Percentiles rank a stretch among this genome's conserved stretches.
Evolutionary conservation across 2,888 invertebrate genomes (phyloP).

Genomic region (Boloria selene): DNA sequence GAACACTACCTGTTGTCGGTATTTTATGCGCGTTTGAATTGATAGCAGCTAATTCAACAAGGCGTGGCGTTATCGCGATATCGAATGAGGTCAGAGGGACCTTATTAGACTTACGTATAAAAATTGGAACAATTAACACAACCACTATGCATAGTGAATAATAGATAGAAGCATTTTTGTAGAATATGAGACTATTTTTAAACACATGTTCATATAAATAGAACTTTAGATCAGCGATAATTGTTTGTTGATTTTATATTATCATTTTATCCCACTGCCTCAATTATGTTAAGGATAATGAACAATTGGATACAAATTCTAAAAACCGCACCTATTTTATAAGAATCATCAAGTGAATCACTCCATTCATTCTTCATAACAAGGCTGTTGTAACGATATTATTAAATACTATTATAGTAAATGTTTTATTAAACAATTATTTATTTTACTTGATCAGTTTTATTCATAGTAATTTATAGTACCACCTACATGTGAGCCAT

Average conservation of each 20-base stretch:
- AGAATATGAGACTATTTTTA: no score
- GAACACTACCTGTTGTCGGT: constrained; percentile 20
- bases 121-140: background rate
- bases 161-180: no score
- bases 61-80: constrained; percentile 70
- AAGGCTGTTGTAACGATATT: background rate
- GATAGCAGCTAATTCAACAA: constrained; percentile 40
- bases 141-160: background rate
- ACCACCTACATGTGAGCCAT: background rate
- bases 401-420: constrained; percentile 5
- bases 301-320: background rate
- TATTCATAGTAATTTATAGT: background rate
- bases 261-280: background rate
- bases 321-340: constrained; percentile 14
- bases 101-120: constrained; percentile 23
- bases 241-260: background rate
- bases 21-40: constrained; percentile 33
- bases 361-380: constrained; percentile 9
- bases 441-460: background rate
- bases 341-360: constrained; percentile 11
- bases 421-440: constrained; percentile 6
- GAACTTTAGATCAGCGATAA: no score
- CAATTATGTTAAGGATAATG: background rate
- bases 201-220: no score
- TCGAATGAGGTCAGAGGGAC: constrained; percentile 59